Percentiles rank a stretch among this genome's conserved stretches.
Conservation (phyloP, 2,797 vertebrate species). For the Yasuhikotakia modesta region DNA sequence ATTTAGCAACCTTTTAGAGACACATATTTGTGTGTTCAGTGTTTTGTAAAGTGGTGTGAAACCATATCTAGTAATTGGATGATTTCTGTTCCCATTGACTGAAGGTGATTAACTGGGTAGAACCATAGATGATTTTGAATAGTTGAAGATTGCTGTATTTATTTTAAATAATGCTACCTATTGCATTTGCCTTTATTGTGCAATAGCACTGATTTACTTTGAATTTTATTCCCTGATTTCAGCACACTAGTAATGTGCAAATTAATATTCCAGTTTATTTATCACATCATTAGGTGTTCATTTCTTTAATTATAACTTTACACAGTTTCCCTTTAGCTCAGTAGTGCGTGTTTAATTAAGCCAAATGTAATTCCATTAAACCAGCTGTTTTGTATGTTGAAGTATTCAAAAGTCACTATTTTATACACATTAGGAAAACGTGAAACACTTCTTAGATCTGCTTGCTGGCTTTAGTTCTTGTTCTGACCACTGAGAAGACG, state of each 20-base stretch:
- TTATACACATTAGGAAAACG: not conserved
- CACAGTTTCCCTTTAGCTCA: not conserved
- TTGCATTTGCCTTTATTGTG: not conserved
- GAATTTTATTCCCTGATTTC: not conserved
- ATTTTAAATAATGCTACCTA: slow-evolving; percentile 16
- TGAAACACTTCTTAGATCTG: not conserved
- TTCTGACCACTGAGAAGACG: slow-evolving; percentile 71
- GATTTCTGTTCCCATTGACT: slow-evolving; percentile 35
- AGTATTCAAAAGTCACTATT: not conserved
- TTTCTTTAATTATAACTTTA: not conserved
- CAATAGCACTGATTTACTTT: not conserved
- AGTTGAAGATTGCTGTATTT: too few species aligned
- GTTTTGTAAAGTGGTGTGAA: not conserved
- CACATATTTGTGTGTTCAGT: slow-evolving; percentile 4
- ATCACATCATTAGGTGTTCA: not conserved
- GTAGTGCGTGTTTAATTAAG: not conserved
- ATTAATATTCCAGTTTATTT: not conserved
- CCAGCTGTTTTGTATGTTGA: not conserved
- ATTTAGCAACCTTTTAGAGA: not conserved
- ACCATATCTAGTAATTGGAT: not conserved
- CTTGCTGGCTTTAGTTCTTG: not conserved
- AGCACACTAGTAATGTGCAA: not conserved
- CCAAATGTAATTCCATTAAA: not conserved
- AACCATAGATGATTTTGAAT: slow-evolving; percentile 42
- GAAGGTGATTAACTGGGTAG: slow-evolving; percentile 53